Evolutionary conservation across 2,888 invertebrate genomes (phyloP).

Genomic region (Cacoxenus indagator): DNA sequence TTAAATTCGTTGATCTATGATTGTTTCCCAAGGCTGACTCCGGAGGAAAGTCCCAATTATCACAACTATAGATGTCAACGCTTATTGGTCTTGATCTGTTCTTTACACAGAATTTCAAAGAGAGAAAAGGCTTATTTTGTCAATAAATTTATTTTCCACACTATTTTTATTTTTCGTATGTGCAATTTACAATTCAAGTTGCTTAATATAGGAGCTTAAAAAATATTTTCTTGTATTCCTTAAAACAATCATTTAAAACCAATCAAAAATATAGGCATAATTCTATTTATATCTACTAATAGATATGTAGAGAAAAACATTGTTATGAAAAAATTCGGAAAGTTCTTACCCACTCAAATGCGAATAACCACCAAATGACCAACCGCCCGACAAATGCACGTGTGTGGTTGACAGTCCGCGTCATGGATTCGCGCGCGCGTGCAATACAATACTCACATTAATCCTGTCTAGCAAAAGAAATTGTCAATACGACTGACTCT

Average conservation of each 20-base stretch:
- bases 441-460: constrained; percentile 6
- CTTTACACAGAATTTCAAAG: too few species aligned
- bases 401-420: background rate
- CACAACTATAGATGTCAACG: too few species aligned
- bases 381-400: background rate
- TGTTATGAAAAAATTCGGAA: background rate
- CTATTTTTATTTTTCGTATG: background rate
- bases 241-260: background rate
- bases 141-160: background rate
- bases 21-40: too few species aligned
- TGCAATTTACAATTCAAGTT: constrained; percentile 10
- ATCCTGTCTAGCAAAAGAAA: constrained; percentile 4
- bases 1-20: too few species aligned
- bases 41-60: too few species aligned
- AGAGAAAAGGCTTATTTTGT: too few species aligned
- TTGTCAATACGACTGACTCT: background rate
- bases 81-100: too few species aligned
- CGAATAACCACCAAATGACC: too few species aligned
- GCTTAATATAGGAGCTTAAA: background rate
- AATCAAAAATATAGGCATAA: too few species aligned
- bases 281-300: background rate
- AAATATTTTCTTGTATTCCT: background rate
- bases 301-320: background rate
- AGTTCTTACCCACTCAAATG: constrained; percentile 14
- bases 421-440: background rate